Percentiles rank a stretch among this genome's conserved stretches.
phyloP scores from a whole-genome alignment of 2,797 vertebrate species.

The Halcyon smyrnensis region DNA sequence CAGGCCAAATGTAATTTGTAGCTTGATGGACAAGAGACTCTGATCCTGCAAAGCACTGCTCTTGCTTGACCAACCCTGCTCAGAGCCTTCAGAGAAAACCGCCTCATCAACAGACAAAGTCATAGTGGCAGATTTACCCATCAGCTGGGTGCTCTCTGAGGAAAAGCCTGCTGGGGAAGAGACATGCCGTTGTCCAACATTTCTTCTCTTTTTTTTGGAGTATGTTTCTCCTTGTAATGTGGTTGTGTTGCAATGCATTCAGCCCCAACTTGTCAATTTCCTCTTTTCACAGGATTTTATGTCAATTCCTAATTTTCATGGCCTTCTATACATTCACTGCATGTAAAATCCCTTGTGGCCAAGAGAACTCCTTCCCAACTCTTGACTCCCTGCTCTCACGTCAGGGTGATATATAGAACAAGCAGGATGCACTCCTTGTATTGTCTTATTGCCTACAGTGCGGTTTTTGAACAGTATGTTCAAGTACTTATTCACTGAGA shows the following conservation, averaged over 20 bases:
- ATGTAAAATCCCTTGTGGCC: not conserved
- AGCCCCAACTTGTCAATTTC: not conserved
- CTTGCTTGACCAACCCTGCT: not conserved
- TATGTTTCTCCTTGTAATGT: not conserved
- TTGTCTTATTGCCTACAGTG: not conserved
- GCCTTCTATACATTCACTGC: not conserved
- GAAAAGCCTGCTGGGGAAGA: accelerated
- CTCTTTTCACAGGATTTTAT: not conserved
- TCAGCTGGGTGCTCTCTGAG: not conserved
- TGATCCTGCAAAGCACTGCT: not conserved
- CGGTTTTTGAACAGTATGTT: not conserved
- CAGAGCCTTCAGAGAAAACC: not conserved
- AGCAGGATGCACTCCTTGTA: not conserved
- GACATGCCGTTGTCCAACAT: not conserved
- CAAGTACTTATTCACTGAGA: not conserved
- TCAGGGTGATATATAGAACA: not conserved
- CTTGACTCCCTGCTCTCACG: not conserved
- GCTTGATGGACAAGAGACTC: not conserved
- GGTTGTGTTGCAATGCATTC: not conserved
- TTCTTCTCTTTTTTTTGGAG: not conserved
- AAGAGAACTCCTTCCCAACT: not conserved
- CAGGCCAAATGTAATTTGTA: not conserved
- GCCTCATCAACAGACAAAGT: not conserved
- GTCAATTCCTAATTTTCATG: not conserved
- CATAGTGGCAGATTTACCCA: not conserved